phyloP scores from a whole-genome alignment of 2,888 invertebrate species.

The Hoplodrina blanda region DNA sequence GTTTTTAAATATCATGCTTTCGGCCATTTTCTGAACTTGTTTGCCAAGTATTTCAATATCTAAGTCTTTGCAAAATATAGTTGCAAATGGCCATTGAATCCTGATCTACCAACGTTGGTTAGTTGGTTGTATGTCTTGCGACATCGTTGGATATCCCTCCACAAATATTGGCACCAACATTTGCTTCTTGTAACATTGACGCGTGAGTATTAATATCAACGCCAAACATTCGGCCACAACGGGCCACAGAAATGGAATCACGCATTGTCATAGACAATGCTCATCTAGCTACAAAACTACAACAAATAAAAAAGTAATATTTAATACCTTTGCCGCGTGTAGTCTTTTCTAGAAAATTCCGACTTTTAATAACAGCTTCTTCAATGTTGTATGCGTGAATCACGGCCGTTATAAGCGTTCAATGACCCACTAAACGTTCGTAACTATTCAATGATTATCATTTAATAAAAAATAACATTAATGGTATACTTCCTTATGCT shows the following conservation, averaged over 20 bases:
- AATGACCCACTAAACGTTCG: constrained; percentile 46
- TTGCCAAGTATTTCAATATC: neutral
- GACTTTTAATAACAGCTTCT: constrained; percentile 13
- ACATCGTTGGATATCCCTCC: neutral
- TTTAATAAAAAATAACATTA: constrained; percentile 76
- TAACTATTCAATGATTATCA: constrained; percentile 62
- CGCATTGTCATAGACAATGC: constrained; percentile 33
- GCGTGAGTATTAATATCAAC: constrained; percentile 42
- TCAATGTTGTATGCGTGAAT: constrained; percentile 33
- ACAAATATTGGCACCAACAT: constrained; percentile 26
- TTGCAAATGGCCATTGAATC: constrained; percentile 5
- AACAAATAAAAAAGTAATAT: constrained; percentile 34
- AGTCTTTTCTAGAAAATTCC: constrained; percentile 27
- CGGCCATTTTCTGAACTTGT: constrained; percentile 1
- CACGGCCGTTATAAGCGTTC: constrained; percentile 43
- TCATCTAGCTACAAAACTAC: constrained; percentile 47
- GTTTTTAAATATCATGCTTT: constrained; percentile 29
- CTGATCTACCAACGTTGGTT: constrained; percentile 2
- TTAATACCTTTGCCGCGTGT: constrained; percentile 23
- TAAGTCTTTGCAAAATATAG: neutral
- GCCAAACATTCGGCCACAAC: constrained; percentile 19
- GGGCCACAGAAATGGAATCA: constrained; percentile 34
- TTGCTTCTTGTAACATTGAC: constrained; percentile 1
- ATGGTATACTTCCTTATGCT: constrained; percentile 81
- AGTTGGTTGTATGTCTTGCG: neutral